Base-by-base conservation (phyloP, 1,140 invertebrate genomes). In the Hyposmocoma kahamanoa region DNA sequence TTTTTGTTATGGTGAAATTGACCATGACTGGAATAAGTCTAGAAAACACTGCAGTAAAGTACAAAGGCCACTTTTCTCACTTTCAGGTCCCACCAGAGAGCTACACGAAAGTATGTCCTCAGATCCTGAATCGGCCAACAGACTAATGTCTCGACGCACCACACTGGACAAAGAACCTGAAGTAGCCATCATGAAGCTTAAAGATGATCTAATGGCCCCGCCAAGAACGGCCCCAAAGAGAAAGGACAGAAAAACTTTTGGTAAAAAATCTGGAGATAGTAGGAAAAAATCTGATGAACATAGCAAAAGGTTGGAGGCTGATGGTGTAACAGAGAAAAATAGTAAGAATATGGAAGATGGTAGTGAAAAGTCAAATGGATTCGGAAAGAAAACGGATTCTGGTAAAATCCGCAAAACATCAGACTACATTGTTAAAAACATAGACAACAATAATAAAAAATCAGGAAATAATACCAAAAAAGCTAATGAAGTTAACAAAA, bases 91-190 rank as follows among this genome's bases (percentile, higher is more conserved):
- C 17, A 46, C 47, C 0, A 48, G 42, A 17, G 58, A 64, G 5
- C 22, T 55, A 1, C 49, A 62, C 13, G 62, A 63, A 24, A 62
- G 56, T 26, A 56, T 58, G 24, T 65, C 66, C 1, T 45, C 43
- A 2, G 65, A 74, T 17, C 46, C 59, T 1, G 64, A 70, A 5
- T 50, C 48, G 15, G 26, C 52, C 15, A 28, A 42, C 30, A 38
- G 19, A 10, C n/a, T 52, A 2, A 26, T 42, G 36, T 59, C 52
- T n/a, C 52, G 48, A 55, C 46, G 54, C 0, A 59, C 53, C 11
- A 62, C 53, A 0, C 39, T 62, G 20, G 56, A 77, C 10, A 38
- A 56, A 15, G 64, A 68, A 41, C 43, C 42, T 4, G 62, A 68
- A 15, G 26, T 28, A 6, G 42, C 56, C 2, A 34, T 39, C 8